Evolutionary conservation across 2,797 vertebrate species (phyloP).

Genomic region (Poecilia velifera): DNA sequence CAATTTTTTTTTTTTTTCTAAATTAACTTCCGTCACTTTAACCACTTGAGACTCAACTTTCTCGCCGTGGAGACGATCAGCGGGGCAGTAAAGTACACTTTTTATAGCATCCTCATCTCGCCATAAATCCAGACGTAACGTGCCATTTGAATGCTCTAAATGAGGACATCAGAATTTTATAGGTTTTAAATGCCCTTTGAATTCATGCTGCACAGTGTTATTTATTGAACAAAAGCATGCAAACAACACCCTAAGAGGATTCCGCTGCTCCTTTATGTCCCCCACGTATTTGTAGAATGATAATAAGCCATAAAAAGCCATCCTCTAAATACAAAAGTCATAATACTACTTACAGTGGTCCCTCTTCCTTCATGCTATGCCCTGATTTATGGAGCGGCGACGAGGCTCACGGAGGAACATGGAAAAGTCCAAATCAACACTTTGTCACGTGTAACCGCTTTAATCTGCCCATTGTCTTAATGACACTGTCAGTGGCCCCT

Average conservation of each 20-base stretch:
- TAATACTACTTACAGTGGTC: constrained; percentile 17
- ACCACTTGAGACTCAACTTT: constrained; percentile 51
- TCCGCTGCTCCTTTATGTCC: constrained; percentile 31
- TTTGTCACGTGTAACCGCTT: constrained; percentile 76
- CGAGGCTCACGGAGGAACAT: constrained; percentile 59
- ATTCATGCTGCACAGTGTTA: constrained; percentile 35
- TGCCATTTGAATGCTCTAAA: constrained; percentile 39
- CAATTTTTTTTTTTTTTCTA: constrained; percentile 43
- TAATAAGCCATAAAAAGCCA: constrained; percentile 24
- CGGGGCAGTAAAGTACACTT: constrained; percentile 39
- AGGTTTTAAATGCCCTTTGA: constrained; percentile 44
- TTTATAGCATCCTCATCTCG: constrained; percentile 38
- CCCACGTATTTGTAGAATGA: constrained; percentile 18
- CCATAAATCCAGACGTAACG: constrained; percentile 48
- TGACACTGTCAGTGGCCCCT: constrained; percentile 80
- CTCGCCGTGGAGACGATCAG: constrained; percentile 44
- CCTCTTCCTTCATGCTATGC: constrained; percentile 25
- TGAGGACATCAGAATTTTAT: constrained; percentile 30
- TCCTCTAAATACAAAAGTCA: constrained; percentile 10
- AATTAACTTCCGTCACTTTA: constrained; percentile 49
- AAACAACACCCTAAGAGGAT: constrained; percentile 36
- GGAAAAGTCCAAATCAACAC: constrained; percentile 53
- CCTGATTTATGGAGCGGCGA: constrained; percentile 45
- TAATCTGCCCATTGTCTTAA: constrained; percentile 83
- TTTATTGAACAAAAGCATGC: constrained; percentile 37